These are phyloP conservation scores for Ciconia nigra DNA, from an alignment of 2,797 vertebrate genomes.

Conservation along the genomic window DNA sequence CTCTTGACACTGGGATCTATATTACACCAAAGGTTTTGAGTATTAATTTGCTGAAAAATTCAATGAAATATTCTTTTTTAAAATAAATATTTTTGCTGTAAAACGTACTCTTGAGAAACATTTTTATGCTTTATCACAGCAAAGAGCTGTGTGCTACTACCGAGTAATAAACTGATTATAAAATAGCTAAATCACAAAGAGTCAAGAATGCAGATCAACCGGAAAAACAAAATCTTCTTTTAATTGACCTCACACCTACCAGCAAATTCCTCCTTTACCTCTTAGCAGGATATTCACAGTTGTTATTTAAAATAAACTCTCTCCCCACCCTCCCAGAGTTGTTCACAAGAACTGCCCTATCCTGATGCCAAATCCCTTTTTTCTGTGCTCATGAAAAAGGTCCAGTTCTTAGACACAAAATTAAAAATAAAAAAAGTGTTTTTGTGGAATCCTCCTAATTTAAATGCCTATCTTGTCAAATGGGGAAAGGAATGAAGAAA, in stretches of 20 bases:
- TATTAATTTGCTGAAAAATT: constrained; percentile 9
- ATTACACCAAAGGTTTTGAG: not conserved
- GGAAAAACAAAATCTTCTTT: not conserved
- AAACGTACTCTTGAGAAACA: not conserved
- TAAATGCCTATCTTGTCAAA: not conserved
- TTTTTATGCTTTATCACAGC: not conserved
- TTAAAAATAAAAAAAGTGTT: not conserved
- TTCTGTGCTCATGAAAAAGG: not conserved
- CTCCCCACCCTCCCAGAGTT: not conserved
- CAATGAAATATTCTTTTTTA: not conserved
- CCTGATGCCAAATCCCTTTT: not conserved
- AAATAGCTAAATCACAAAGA: not conserved
- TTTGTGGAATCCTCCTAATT: not conserved
- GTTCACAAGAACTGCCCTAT: not conserved
- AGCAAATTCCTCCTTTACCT: not conserved
- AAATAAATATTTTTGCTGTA: not conserved
- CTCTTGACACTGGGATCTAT: not conserved
- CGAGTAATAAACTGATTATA: not conserved
- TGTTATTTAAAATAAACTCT: not conserved
- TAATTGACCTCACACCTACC: not conserved
- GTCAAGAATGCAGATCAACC: not conserved
- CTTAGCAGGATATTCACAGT: not conserved
- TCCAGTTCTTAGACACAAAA: not conserved
- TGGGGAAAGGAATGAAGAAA: not conserved
- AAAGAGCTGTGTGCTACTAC: not conserved